A percentile compares a stretch with the other conserved stretches of the same genome.
phyloP scores from a whole-genome alignment of 2,888 invertebrate genomes.

The Torymus tubicola region DNA sequence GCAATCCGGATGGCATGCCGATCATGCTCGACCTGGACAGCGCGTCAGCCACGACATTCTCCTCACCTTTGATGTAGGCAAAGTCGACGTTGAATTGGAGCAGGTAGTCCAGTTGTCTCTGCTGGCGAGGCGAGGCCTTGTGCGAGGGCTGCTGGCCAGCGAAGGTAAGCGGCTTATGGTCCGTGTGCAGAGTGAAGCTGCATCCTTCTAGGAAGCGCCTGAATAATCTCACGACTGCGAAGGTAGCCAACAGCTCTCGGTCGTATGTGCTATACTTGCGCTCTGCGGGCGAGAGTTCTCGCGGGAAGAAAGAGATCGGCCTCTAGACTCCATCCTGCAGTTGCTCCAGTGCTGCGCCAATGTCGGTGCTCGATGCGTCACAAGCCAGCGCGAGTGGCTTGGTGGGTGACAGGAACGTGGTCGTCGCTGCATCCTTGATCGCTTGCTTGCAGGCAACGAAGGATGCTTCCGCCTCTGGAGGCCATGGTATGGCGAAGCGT shows the following conservation, averaged over 20 bases:
- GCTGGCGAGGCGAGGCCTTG: constrained; percentile 40
- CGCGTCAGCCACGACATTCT: constrained; percentile 42
- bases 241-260: neutral
- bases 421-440: neutral
- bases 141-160: neutral
- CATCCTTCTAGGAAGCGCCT: neutral
- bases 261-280: neutral
- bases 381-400: constrained; percentile 14
- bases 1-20: neutral
- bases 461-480: neutral
- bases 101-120: constrained; percentile 45
- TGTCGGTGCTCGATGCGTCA: constrained; percentile 37
- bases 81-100: constrained; percentile 46
- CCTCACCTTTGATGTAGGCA: constrained; percentile 22
- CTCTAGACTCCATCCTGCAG: too few species aligned
- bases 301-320: neutral
- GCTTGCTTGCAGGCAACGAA: neutral
- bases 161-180: neutral
- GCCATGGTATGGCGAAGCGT: too few species aligned
- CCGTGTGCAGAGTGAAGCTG: neutral
- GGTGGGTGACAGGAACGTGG: neutral
- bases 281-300: neutral
- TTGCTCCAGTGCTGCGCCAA: constrained; percentile 37
- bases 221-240: neutral
- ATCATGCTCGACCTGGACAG: constrained; percentile 26